Percentiles rank a stretch among this genome's conserved stretches.
These are phyloP conservation scores for Pocillopora grandis DNA, from an alignment of 92 coral and sea anemone species.

Conservation along the genomic window DNA sequence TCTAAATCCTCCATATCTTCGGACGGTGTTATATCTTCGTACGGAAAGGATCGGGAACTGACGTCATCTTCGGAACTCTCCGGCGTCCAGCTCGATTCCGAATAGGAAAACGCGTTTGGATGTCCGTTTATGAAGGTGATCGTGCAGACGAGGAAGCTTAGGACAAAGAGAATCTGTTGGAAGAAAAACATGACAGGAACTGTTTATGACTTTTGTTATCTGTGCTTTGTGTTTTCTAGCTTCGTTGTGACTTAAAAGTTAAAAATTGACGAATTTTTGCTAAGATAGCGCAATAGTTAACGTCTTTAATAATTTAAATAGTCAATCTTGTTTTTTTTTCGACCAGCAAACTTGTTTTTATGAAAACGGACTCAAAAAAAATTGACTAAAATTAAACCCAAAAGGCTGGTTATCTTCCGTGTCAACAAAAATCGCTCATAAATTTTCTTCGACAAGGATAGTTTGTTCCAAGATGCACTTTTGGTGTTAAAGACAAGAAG, in stretches of 20 bases:
- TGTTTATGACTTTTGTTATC: not conserved
- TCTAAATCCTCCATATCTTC: slow-evolving; percentile 15
- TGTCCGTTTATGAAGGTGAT: not conserved
- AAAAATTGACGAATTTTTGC: not conserved
- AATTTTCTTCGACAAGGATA: no score
- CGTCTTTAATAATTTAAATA: not conserved
- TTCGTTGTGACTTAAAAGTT: not conserved
- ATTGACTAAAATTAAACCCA: no score
- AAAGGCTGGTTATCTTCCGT: no score
- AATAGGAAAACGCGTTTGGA: slow-evolving; percentile 12
- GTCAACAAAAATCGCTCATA: no score
- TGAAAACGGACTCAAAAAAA: no score
- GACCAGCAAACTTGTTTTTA: no score
- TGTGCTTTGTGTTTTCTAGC: not conserved
- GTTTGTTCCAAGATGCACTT: no score
- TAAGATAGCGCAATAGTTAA: not conserved
- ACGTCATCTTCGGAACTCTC: slow-evolving; percentile 23
- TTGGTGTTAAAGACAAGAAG: no score
- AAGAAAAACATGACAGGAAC: not conserved
- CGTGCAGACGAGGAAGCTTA: slow-evolving; percentile 15
- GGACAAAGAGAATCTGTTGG: slow-evolving; percentile 11
- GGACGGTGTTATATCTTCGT: not conserved
- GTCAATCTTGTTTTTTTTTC: not conserved
- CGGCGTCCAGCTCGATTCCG: slow-evolving; percentile 26
- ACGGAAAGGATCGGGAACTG: slow-evolving; percentile 22